These are phyloP conservation scores for Bos taurus DNA, from an alignment of 2,113 vertebrate genomes.

Conservation along the genomic window ARS-UCD2.0 NC_037343.1:56807501-56808000, in stretches of 20 bases:
- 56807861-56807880: neutral
- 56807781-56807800: neutral
- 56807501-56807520: neutral
- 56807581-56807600: neutral
- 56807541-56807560: neutral
- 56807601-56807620: neutral
- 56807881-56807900: neutral
- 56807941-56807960: neutral
- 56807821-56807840: neutral
- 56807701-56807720: neutral
- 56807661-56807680: neutral
- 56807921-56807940: rapidly evolving
- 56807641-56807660: neutral
- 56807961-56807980: neutral
- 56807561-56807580: neutral
- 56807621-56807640: neutral
- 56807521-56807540: neutral
- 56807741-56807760: neutral
- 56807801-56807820: neutral
- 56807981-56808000: neutral
- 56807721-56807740: neutral
- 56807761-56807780: neutral
- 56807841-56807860: neutral
- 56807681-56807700: neutral
- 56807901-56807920: neutral